Conservation (phyloP, 2,797 vertebrate genomes). For the Rhyacichthys aspro region DNA sequence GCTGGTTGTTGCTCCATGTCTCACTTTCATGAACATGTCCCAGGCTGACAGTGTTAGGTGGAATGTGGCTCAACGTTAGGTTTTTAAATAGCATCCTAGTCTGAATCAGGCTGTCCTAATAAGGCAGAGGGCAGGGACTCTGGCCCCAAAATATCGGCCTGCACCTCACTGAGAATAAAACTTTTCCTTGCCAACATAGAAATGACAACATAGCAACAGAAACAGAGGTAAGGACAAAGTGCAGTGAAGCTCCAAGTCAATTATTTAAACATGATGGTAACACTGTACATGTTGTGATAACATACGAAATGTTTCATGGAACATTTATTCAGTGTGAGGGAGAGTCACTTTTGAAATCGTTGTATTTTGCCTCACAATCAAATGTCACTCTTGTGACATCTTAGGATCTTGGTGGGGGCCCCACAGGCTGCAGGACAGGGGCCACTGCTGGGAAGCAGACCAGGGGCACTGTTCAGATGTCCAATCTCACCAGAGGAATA, state of each 20-base stretch:
- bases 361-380: neutral
- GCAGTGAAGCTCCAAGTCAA: neutral
- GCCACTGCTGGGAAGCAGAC: conserved; percentile 80
- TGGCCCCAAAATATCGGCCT: conserved; percentile 74
- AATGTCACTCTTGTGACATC: conserved; percentile 6
- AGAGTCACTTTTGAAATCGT: neutral
- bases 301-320: neutral
- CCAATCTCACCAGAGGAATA: conserved; percentile 86
- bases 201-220: conserved; percentile 10
- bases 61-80: conserved; percentile 74
- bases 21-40: conserved; percentile 43
- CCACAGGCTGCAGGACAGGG: conserved; percentile 86
- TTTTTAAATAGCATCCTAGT: conserved; percentile 82
- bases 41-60: conserved; percentile 60
- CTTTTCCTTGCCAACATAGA: conserved; percentile 36
- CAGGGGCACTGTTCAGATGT: conserved; percentile 91
- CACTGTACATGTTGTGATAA: too few relatives aligned
- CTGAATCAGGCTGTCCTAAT: conserved; percentile 74
- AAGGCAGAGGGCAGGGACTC: conserved; percentile 74
- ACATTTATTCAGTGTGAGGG: too few relatives aligned
- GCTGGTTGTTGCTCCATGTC: conserved; percentile 29
- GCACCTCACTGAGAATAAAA: conserved; percentile 62
- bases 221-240: neutral
- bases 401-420: conserved; percentile 91
- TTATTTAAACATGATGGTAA: neutral